Percentiles rank a stretch among this genome's conserved stretches.
Conservation (phyloP, 1,140 invertebrate genomes). For the Pygmarrhopalites habei region DNA sequence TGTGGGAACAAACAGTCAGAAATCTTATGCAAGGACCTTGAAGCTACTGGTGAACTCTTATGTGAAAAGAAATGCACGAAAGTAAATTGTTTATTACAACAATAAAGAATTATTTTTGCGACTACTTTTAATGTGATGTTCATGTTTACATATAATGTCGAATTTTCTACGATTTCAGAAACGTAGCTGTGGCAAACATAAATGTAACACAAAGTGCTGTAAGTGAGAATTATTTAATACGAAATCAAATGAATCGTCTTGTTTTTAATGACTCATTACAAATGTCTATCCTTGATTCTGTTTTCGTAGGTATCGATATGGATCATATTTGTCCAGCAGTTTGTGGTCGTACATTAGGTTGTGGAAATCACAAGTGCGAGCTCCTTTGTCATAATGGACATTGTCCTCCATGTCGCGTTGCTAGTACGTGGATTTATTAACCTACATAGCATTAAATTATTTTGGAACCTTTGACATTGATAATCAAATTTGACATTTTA, state of each 20-base stretch:
- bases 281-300: too few relatives aligned
- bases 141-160: background rate
- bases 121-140: background rate
- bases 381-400: constrained; percentile 80
- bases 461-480: too few relatives aligned
- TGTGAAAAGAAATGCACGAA: constrained; percentile 86
- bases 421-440: too few relatives aligned
- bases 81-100: too few relatives aligned
- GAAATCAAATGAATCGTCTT: too few relatives aligned
- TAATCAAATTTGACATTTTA: too few relatives aligned
- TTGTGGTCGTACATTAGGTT: constrained; percentile 72
- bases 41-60: constrained; percentile 60
- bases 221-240: too few relatives aligned
- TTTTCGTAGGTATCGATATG: too few relatives aligned
- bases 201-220: constrained; percentile 80
- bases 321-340: constrained; percentile 76
- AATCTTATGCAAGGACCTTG: constrained; percentile 67
- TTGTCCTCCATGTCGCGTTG: constrained; percentile 72
- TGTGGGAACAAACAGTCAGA: constrained; percentile 81
- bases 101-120: too few relatives aligned
- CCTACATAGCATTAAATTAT: too few relatives aligned
- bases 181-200: constrained; percentile 76
- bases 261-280: too few relatives aligned
- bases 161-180: constrained; percentile 48
- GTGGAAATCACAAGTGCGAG: constrained; percentile 80